A percentile compares a stretch with the other conserved stretches of the same genome.
Conservation (phyloP, 2,888 invertebrate genomes). For the Odontothrips loti region DNA sequence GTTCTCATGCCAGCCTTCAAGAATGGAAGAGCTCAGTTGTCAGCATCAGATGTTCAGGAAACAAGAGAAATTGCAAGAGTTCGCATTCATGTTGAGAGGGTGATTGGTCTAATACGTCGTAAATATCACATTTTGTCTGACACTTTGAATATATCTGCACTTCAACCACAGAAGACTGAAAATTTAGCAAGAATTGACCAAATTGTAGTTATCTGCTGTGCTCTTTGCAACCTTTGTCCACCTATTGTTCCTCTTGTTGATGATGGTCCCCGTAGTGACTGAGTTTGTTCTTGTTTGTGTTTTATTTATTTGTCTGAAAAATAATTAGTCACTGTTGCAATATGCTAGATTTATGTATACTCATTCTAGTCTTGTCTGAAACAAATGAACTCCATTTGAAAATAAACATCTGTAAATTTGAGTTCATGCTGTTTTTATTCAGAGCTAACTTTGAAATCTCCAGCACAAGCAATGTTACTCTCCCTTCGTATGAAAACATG, state of each 20-base stretch:
- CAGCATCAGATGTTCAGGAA: constrained; percentile 36
- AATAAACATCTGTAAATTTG: too few relatives aligned
- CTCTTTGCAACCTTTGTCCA: neutral
- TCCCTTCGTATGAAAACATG: too few relatives aligned
- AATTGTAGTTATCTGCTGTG: neutral
- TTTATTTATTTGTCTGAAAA: too few relatives aligned
- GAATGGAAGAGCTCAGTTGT: constrained; percentile 38
- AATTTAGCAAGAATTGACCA: neutral
- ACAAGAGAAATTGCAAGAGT: constrained; percentile 38
- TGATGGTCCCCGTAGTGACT: neutral
- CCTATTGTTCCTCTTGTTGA: neutral
- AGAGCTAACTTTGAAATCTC: too few relatives aligned
- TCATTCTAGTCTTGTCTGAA: too few relatives aligned
- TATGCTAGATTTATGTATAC: too few relatives aligned
- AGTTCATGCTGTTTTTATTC: too few relatives aligned
- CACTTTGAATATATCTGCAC: neutral
- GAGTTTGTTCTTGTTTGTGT: too few relatives aligned
- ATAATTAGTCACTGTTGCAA: too few relatives aligned
- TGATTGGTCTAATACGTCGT: constrained; percentile 32
- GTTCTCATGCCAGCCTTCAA: constrained; percentile 39
- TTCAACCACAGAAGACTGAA: neutral
- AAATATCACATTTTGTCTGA: constrained; percentile 2
- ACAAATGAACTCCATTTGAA: too few relatives aligned
- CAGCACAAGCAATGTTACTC: too few relatives aligned
- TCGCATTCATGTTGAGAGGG: constrained; percentile 37